Evolutionary conservation across 2,888 invertebrate species (phyloP), one percentile per base, ranked within the genome.

Genomic region (Drosophila cracens): DNA sequence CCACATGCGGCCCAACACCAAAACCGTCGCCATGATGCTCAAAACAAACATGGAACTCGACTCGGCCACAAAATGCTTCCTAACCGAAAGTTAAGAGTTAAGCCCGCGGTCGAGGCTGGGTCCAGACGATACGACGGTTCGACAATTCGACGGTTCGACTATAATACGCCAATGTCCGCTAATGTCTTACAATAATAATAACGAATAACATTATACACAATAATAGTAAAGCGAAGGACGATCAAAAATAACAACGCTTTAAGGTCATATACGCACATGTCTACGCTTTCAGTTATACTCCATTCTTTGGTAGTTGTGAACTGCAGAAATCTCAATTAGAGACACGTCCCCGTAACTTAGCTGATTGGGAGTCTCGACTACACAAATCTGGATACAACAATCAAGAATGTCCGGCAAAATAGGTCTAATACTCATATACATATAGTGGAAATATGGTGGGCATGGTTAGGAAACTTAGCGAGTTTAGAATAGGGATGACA

Each of bases 1-100:
- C 81, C 89, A 84, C 70, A 83, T 64, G 87, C 89, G 85, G 84
- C 70, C 81, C 67, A 79, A 88, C 88, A 84, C 85, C 84, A 83
- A 89, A 87, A 83, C 89, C 83, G 72, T 83, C 70, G 74, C 71
- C 86, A 72, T 74, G 71, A 68, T 73, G 69, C 64, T 74, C 56
- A 84, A 81, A 81, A 83, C 86, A 88, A 88, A 83, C 80, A 87
- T 73, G 72, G 62, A 71, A 56, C 74, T 54, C 54, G 16, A 38
- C 49, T 71, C 46, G 56, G 52, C 62, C 63, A 59, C 49, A 58
- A 64, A 56, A 29, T 18, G 61, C 60, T 61, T 66, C 68, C 64
- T 61, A 40, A 51, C 51, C 29, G 27, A 53, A 46, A 57, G 69
- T 33, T 21, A 53, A 40, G 25, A 53, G 38, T 36, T 65, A 33